Conservation (phyloP, 2,888 invertebrate species). For the Selenia dentaria region DNA sequence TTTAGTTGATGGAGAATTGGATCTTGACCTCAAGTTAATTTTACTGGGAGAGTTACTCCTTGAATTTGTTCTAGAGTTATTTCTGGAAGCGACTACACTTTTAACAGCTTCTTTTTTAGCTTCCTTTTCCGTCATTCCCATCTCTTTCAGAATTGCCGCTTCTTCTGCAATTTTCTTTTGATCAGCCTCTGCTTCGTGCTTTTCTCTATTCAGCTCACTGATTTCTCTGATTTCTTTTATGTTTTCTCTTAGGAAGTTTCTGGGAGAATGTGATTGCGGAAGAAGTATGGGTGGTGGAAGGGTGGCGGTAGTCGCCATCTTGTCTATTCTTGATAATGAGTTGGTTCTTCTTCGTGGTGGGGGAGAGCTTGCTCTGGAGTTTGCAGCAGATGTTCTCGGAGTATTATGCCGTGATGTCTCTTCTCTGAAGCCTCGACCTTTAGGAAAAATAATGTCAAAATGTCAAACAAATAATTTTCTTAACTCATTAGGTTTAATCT, state of each 20-base stretch:
- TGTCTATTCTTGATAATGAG: slow-evolving; percentile 70
- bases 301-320: slow-evolving; percentile 66
- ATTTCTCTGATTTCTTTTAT: slow-evolving; percentile 76
- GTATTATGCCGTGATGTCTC: slow-evolving; percentile 83
- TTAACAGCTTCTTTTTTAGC: slow-evolving; percentile 46
- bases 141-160: slow-evolving; percentile 73
- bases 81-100: slow-evolving; percentile 54
- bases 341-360: slow-evolving; percentile 67
- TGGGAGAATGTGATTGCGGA: slow-evolving; percentile 67
- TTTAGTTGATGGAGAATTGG: slow-evolving; percentile 72
- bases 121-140: slow-evolving; percentile 71
- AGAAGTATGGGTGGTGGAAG: slow-evolving; percentile 57
- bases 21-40: slow-evolving; percentile 68
- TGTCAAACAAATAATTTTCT: no score
- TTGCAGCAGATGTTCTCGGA: slow-evolving; percentile 72
- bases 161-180: slow-evolving; percentile 71
- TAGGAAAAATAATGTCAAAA: neutral
- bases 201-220: slow-evolving; percentile 78
- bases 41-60: slow-evolving; percentile 71
- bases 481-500: no score
- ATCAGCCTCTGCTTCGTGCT: slow-evolving; percentile 75
- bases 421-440: slow-evolving; percentile 81
- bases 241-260: slow-evolving; percentile 77
- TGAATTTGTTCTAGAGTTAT: slow-evolving; percentile 28
- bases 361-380: slow-evolving; percentile 74